Evolutionary conservation across 1,140 invertebrate species (phyloP).

Genomic region (Drosophila kikkawai): DNA sequence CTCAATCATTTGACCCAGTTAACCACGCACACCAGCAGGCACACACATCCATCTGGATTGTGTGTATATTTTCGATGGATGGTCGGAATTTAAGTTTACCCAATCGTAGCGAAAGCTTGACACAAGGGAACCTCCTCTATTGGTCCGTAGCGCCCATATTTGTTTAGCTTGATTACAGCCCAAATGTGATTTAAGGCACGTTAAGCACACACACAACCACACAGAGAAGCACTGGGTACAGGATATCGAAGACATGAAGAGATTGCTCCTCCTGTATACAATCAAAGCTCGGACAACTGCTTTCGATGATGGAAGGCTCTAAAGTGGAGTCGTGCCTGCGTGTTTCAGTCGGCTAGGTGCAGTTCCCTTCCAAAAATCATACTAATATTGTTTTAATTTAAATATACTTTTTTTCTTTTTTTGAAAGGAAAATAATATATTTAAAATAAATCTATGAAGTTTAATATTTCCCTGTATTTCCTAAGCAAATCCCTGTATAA

Average conservation of each 20-base stretch:
- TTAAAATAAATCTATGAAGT: too few relatives aligned
- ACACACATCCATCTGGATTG: conserved; percentile 6
- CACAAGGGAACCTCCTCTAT: conserved; percentile 42
- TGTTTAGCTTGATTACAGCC: conserved; percentile 79
- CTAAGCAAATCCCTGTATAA: too few relatives aligned
- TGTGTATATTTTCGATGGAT: conserved; percentile 24
- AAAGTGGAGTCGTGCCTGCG: not conserved
- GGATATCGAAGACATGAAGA: not conserved
- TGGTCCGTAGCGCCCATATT: conserved; percentile 54
- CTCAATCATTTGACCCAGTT: conserved; percentile 63
- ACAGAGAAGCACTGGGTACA: not conserved
- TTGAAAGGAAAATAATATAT: too few relatives aligned
- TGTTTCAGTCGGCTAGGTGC: not conserved
- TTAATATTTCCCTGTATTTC: not conserved
- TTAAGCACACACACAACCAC: conserved; percentile 61
- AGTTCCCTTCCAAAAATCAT: too few relatives aligned
- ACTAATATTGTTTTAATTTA: too few relatives aligned
- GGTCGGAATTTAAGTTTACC: conserved; percentile 51
- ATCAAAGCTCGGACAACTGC: conserved; percentile 47
- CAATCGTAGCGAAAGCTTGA: conserved; percentile 60
- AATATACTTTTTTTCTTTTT: too few relatives aligned
- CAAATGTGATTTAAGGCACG: conserved; percentile 80
- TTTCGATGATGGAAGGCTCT: not conserved
- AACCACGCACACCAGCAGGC: conserved; percentile 11
- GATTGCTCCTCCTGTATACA: conserved; percentile 10